A percentile compares a stretch with the other conserved stretches of the same genome.
Evolutionary conservation across 2,888 invertebrate species (phyloP).

Genomic region (Halictus quadricinctus): DNA sequence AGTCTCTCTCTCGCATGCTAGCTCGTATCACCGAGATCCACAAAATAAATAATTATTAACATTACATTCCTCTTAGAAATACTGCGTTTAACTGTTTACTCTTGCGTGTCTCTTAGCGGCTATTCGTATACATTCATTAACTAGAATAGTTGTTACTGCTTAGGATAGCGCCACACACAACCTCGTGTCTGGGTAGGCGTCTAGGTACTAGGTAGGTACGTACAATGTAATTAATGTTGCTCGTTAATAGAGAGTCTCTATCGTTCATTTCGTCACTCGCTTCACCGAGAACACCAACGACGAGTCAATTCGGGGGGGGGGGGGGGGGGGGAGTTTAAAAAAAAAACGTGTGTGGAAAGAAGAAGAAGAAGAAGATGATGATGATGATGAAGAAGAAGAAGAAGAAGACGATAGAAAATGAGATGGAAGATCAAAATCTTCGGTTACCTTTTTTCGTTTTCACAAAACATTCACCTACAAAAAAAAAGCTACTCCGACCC

Average conservation of each 20-base stretch:
- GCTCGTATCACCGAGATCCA: slow-evolving; percentile 76
- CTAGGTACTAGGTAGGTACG: slow-evolving; percentile 76
- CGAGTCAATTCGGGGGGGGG: neutral
- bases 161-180: slow-evolving; percentile 69
- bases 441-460: neutral
- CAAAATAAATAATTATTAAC: slow-evolving; percentile 82
- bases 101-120: slow-evolving; percentile 77
- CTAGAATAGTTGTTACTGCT: slow-evolving; percentile 78
- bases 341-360: neutral
- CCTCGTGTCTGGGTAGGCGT: slow-evolving; percentile 65
- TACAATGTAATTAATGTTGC: slow-evolving; percentile 68
- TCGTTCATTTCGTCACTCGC: slow-evolving; percentile 24
- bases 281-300: slow-evolving; percentile 3
- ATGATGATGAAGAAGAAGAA: slow-evolving; percentile 10
- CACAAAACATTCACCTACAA: slow-evolving; percentile 17
- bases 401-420: neutral
- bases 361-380: neutral
- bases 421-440: slow-evolving; percentile 16
- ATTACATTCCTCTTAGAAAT: slow-evolving; percentile 82
- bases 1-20: slow-evolving; percentile 2
- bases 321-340: neutral
- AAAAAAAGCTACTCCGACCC: slow-evolving; percentile 56
- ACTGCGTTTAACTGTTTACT: slow-evolving; percentile 77
- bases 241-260: slow-evolving; percentile 36
- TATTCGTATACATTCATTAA: slow-evolving; percentile 83